Evolutionary conservation across 2,797 vertebrate species (phyloP), one percentile per base, ranked within the genome.

Genomic region (Toxotes lorentzi): DNA sequence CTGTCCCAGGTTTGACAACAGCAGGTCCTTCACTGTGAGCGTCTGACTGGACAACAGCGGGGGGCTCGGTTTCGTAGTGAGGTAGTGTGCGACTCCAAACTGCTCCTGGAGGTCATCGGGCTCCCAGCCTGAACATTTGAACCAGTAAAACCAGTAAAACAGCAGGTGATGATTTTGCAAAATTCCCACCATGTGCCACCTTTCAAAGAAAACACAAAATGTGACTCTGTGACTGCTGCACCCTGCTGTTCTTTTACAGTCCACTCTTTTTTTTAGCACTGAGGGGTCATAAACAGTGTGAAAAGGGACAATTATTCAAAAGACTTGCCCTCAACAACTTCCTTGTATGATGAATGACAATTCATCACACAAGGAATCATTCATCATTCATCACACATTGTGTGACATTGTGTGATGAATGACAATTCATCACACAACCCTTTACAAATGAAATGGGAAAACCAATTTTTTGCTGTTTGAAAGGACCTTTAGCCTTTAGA

Each of bases 21-120:
- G 94, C 50, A 99, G 95, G 58, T 98, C 97, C 83, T 97, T 99
- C 50, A 99, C 96, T 0, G 96, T 97, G 70, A 97, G 95, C 3
- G 88, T 63, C 86, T 95, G 94, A 78, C 79, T 82, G 1, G 91
- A 41, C 0, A 0, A 78, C 48, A 0, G 83, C 76, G n/a, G 80
- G 53, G 82, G 56, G 14, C 45, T 59, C 17, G 87, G 87, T 58
- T 65, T 89, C 0, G 40, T 35, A 0, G 81, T 81, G 76, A 91
- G 85, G 72, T 91, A 89, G 78, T 87, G 81, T 4, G 76, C 61
- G 2, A 92, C 77, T 48, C 86, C 93, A 41, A 84, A 62, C 60
- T 85, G 81, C 13, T 92, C 83, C 13, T 86, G 77, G 38, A 81
- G 51, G 32, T 79, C 83, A 24, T 27, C 47, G 0, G 85, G 82